phyloP scores from a whole-genome alignment of 2,888 invertebrate genomes.

The Andrena camellia region DNA sequence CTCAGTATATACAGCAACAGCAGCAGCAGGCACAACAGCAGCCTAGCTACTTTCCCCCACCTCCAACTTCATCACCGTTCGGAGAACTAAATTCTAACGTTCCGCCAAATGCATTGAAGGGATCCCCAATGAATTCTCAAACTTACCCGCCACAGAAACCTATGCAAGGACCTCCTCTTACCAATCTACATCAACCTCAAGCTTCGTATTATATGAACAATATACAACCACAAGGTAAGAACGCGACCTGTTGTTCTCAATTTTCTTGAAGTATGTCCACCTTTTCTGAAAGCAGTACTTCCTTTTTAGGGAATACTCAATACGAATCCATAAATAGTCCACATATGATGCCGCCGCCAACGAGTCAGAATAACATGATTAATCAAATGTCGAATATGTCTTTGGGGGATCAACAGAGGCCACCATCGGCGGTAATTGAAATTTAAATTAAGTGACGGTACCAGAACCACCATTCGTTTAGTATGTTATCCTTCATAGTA shows the following conservation, averaged over 20 bases:
- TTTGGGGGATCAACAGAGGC: conserved; percentile 74
- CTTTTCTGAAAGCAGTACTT: not conserved
- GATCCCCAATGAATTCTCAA: conserved; percentile 62
- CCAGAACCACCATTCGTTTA: not conserved
- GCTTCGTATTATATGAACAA: conserved; percentile 76
- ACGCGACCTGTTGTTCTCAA: not conserved
- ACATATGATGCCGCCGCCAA: conserved; percentile 68
- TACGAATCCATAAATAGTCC: conserved; percentile 72
- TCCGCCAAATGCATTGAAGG: conserved; percentile 72
- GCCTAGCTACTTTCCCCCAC: conserved; percentile 70
- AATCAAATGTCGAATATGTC: conserved; percentile 80
- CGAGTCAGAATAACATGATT: conserved; percentile 74
- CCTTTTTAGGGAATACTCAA: conserved; percentile 63
- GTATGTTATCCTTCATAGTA: conserved; percentile 5
- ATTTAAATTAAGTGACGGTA: conserved; percentile 2
- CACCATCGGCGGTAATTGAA: conserved; percentile 69
- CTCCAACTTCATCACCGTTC: conserved; percentile 70
- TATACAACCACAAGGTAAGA: conserved; percentile 61
- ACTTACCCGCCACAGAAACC: conserved; percentile 72
- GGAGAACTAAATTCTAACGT: conserved; percentile 75
- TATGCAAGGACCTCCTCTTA: conserved; percentile 70
- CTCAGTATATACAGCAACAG: conserved; percentile 85
- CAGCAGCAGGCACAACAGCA: conserved; percentile 73
- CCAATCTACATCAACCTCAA: conserved; percentile 72
- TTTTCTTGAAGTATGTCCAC: not conserved